These are phyloP conservation scores for zebrafish (Danio rerio) DNA, from an alignment of 2,113 vertebrate species.

Conservation along the genomic window DNA sequence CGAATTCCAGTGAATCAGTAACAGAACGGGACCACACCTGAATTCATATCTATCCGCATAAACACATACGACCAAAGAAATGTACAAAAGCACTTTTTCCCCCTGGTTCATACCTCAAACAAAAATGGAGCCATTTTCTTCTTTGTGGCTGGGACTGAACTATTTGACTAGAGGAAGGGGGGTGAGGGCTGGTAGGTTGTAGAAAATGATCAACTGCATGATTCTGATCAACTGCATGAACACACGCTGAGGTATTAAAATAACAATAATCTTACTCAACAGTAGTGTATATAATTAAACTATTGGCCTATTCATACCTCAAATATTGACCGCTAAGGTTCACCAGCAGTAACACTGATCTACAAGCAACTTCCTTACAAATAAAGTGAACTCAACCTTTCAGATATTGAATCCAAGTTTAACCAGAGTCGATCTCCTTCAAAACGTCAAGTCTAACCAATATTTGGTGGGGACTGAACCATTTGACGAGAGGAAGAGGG, in stretches of 20 bases:
- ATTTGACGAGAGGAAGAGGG: constrained; percentile 63
- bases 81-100: background rate
- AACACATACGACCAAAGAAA: background rate
- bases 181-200: constrained; percentile 71
- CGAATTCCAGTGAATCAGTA: background rate
- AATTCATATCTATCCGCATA: background rate
- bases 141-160: constrained; percentile 56
- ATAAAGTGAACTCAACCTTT: too few species aligned
- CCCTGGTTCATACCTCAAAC: constrained; percentile 8
- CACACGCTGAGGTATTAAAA: too few species aligned
- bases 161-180: constrained; percentile 63
- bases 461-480: constrained; percentile 26
- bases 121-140: constrained; percentile 52
- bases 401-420: constrained; percentile 20
- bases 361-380: constrained; percentile 45
- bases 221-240: too few species aligned
- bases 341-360: too few species aligned
- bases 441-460: background rate
- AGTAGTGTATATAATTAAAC: too few species aligned
- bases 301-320: too few species aligned
- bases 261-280: too few species aligned
- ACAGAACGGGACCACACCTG: background rate
- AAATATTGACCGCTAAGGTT: too few species aligned
- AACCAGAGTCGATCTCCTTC: constrained; percentile 3
- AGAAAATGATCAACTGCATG: constrained; percentile 71